These are phyloP conservation scores for Trialeurodes vaporariorum DNA, from an alignment of 1,140 invertebrate genomes.

Conservation along the genomic window DNA sequence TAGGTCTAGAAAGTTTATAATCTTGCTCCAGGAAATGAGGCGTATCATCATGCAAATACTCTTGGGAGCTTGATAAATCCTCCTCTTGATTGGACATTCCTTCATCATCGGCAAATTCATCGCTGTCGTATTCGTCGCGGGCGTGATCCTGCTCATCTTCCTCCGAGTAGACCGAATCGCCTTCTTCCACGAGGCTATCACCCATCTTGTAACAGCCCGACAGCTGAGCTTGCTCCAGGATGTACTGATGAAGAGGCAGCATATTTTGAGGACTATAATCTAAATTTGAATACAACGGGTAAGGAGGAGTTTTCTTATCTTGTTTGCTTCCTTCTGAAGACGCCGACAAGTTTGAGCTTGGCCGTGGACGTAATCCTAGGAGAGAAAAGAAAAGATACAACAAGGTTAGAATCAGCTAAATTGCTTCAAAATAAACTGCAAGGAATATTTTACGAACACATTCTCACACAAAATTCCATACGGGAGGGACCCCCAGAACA, in stretches of 20 bases:
- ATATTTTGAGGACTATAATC: conserved; percentile 57
- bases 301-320: background rate
- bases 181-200: conserved; percentile 51
- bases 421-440: too few species aligned
- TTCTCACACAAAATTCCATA: too few species aligned
- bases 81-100: conserved; percentile 41
- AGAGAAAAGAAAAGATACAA: too few species aligned
- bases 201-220: conserved; percentile 53
- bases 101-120: conserved; percentile 55
- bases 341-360: conserved; percentile 1
- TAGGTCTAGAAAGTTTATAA: conserved; percentile 20
- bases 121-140: conserved; percentile 42
- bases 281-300: conserved; percentile 57
- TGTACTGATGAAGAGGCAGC: conserved; percentile 74
- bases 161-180: conserved; percentile 50
- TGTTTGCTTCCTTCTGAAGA: background rate
- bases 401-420: too few species aligned
- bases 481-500: too few species aligned
- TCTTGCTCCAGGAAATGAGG: conserved; percentile 23
- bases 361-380: background rate
- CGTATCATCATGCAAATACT: conserved; percentile 39
- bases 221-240: conserved; percentile 69
- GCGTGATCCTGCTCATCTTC: conserved; percentile 22
- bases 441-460: too few species aligned
- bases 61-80: conserved; percentile 45